Conservation (phyloP, 2,113 vertebrate genomes). For the Zosterops pallidus region DNA sequence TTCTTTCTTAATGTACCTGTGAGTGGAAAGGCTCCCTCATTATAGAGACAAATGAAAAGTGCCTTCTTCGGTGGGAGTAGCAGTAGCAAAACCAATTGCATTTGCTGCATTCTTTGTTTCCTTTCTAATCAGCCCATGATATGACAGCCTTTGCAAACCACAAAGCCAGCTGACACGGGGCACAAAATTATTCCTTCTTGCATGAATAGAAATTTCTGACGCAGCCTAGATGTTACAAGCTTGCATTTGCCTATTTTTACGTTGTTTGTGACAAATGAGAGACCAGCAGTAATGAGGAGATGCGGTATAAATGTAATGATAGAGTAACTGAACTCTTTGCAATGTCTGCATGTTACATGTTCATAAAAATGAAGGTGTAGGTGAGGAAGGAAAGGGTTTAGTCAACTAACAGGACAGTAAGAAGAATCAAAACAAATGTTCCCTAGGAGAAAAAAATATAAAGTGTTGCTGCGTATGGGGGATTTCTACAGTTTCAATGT, state of each 20-base stretch:
- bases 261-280: background rate
- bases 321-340: background rate
- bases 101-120: background rate
- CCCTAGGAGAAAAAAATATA: background rate
- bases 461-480: background rate
- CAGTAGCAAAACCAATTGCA: background rate
- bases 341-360: background rate
- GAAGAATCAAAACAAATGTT: background rate
- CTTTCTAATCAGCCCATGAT: background rate
- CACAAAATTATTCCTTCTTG: background rate
- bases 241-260: background rate
- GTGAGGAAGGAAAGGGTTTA: background rate
- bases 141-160: background rate
- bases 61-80: background rate
- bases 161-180: background rate
- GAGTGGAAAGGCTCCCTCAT: background rate
- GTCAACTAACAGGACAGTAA: background rate
- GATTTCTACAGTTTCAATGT: background rate
- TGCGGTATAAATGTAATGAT: background rate
- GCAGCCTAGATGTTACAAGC: background rate
- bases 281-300: background rate
- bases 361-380: background rate
- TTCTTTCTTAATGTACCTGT: conserved; percentile 6
- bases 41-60: background rate
- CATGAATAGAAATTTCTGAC: background rate